Evolutionary conservation across 2,888 invertebrate genomes (phyloP), one percentile per base, ranked within the genome.

Genomic region (Torymus tubicola): DNA sequence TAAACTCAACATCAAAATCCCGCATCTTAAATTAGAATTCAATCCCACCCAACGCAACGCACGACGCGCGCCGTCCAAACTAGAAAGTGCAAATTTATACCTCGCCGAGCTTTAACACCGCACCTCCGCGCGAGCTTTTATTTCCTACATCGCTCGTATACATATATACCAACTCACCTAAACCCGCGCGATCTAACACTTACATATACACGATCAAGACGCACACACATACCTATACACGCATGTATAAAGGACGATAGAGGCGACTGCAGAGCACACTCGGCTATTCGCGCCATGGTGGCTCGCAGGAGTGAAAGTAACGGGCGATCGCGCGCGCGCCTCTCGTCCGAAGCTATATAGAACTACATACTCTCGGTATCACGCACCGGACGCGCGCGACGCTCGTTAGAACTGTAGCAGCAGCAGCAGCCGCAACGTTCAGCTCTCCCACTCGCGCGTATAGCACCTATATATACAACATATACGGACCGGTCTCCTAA

Each of bases 241-340:
- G 12, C 8, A 52, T 13, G 31, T 42, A 10, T 57, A 61, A 61
- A 61, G 70, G 65, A 52, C n/a, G 60, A n/a, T n/a, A 61, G 57
- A 61, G 57, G 21, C 31, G 64, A n/a, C 55, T 31, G 53, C 42
- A 79, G 21, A n/a, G n/a, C n/a, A n/a, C n/a, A n/a, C 21, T 21
- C 67, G 73, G 57, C 42, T 42, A 42, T 8, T 64, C 61, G 5
- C 52, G 64, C n/a, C 11, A n/a, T n/a, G 76, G 31, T 60, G 81
- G n/a, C n/a, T n/a, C 78, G 82, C 42, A 82, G 84, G 86, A 89
- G 88, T 89, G 88, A 89, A 89, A 89, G 88, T 88, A 87, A 87
- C 83, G 77, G 83, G 85, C 77, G 81, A 77, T 76, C 78, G 77
- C 72, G 72, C 61, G 31, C 60, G 52, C 55, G 50, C 50, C 14